Base-by-base conservation (phyloP, 2,888 invertebrate genomes). In the Trisateles emortualis region DNA sequence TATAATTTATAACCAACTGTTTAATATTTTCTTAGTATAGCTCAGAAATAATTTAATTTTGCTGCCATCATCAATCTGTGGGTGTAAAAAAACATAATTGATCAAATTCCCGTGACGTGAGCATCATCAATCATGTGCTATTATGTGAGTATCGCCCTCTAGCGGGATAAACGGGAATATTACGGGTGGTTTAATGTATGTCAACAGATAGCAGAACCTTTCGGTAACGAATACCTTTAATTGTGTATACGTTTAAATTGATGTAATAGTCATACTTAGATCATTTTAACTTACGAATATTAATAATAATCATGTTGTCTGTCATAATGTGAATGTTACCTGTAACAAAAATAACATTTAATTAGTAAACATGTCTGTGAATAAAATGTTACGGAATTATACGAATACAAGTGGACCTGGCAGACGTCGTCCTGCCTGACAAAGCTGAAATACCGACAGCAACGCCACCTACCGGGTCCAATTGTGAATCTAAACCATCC, bases 61-160 rank as follows among this genome's bases (percentile, higher is more conserved):
- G 32, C 29, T 17, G 41, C 52, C 42, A 59, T 48, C 71, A 70
- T 70, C 60, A 65, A 71, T 70, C 65, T 65, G 58, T 38, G 48
- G 54, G 10, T 38, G 33, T 56, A 60, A 64, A 71, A 62, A 56
- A 49, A 53, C 35, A 59, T 71, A 64, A 68, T 70, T 64, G 70
- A 71, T 70, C 58, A 63, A 63, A 59, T 36, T 52, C 51, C 41
- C 44, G 41, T 48, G 63, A 52, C 64, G 46, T 30, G 43, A 19
- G 36, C 38, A 3, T 14, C 65, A 70, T 70, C 58, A 54, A 70
- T 70, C 72, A 71, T 33, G 33, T 43, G 5, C 55, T 32, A 42
- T 57, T 66, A 64, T 59, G n/a, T 42, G 17, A n/a, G 35, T 16
- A 30, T 36, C 33, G 35, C 30, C 52, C 32, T 42, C 47, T 52